Conservation (phyloP, 2,113 vertebrate genomes). For the Phrynocephalus versicolor region DNA sequence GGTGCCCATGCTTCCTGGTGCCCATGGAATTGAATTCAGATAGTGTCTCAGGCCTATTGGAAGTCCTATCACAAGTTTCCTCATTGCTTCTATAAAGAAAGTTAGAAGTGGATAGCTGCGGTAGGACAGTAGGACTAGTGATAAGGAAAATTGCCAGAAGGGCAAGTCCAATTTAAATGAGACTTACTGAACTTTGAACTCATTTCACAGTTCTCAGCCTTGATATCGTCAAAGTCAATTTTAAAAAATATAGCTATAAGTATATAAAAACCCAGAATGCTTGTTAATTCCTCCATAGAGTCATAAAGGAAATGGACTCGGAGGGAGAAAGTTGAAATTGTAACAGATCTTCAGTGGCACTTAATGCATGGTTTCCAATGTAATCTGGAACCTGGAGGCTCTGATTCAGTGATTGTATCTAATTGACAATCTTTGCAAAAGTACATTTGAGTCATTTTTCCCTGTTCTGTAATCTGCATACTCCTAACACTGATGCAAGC, state of each 20-base stretch:
- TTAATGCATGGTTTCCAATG: constrained; percentile 16
- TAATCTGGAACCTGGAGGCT: constrained; percentile 6
- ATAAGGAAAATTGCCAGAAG: neutral
- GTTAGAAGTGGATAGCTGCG: neutral
- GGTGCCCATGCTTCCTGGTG: neutral
- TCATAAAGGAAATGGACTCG: neutral
- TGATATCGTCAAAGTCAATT: neutral
- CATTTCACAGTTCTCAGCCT: neutral
- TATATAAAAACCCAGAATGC: neutral
- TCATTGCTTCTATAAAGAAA: neutral
- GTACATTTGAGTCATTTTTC: constrained; percentile 9
- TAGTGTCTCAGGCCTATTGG: neutral
- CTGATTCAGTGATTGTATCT: constrained; percentile 20
- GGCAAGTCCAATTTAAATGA: too few species aligned
- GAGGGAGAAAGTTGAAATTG: neutral
- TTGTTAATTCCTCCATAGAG: neutral
- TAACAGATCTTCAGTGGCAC: neutral
- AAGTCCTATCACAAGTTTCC: neutral
- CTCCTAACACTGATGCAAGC: constrained; percentile 9
- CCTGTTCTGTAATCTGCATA: neutral
- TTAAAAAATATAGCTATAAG: neutral
- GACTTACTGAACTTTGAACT: neutral
- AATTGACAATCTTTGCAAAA: constrained; percentile 18
- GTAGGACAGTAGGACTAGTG: neutral
- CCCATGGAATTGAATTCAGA: neutral